These are phyloP conservation scores for Aegotheles bennettii DNA, from an alignment of 2,113 vertebrate genomes.

Conservation along the genomic window DNA sequence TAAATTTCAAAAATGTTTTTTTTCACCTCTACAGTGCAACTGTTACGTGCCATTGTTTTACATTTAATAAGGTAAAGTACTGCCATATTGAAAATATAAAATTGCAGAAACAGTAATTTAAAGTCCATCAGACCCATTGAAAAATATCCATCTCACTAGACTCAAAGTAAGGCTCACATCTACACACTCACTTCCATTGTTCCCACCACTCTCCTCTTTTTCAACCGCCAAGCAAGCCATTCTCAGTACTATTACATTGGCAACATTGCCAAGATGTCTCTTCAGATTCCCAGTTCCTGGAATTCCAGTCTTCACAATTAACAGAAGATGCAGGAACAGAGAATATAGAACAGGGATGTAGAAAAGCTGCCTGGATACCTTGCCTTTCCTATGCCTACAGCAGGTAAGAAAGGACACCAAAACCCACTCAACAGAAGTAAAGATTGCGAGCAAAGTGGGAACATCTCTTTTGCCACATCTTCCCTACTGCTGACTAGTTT, in stretches of 20 bases:
- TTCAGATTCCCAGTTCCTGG: fast-evolving
- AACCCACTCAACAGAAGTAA: neutral
- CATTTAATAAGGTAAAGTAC: neutral
- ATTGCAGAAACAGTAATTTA: neutral
- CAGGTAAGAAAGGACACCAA: neutral
- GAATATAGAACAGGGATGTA: neutral
- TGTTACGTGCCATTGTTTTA: neutral
- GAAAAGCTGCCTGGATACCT: neutral
- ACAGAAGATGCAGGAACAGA: neutral
- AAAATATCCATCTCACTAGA: neutral
- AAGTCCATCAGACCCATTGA: neutral
- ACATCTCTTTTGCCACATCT: neutral
- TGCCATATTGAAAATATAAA: neutral
- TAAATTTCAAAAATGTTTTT: neutral
- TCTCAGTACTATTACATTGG: neutral
- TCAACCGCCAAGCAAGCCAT: neutral
- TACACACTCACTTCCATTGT: neutral
- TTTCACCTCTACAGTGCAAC: neutral
- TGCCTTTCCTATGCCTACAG: neutral
- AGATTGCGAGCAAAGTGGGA: neutral
- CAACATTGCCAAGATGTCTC: neutral
- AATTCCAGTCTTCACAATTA: neutral
- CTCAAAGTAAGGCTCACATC: neutral
- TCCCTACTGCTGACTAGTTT: neutral
- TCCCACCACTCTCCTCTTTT: neutral